Conservation (phyloP, 2,888 invertebrate species). For the Luperina testacea region DNA sequence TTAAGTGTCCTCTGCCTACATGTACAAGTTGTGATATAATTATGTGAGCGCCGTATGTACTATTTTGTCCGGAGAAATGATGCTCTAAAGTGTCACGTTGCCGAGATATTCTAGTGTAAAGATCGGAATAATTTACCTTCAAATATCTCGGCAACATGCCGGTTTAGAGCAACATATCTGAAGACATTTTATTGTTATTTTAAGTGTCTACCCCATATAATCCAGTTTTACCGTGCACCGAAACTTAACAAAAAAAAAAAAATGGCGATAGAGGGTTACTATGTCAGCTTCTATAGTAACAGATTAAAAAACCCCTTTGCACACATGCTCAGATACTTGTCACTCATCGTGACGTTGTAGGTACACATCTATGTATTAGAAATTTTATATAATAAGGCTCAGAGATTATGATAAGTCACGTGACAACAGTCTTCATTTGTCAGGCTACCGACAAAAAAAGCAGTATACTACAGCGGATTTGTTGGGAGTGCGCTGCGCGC, state of each 20-base stretch:
- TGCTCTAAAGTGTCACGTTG: not conserved
- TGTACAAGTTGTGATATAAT: not conserved
- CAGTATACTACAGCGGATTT: constrained; percentile 2
- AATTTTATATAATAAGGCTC: not conserved
- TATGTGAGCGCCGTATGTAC: not conserved
- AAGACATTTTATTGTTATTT: too few relatives aligned
- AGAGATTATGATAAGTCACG: not conserved
- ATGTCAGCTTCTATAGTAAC: too few relatives aligned
- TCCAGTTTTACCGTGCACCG: too few relatives aligned
- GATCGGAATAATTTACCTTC: not conserved
- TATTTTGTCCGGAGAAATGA: not conserved
- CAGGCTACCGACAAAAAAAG: constrained; percentile 9
- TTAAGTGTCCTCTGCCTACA: too few relatives aligned
- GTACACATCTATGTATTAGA: not conserved
- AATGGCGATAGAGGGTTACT: too few relatives aligned
- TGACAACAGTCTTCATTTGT: constrained; percentile 5
- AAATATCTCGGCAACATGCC: not conserved
- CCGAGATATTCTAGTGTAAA: not conserved
- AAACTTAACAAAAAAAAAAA: too few relatives aligned
- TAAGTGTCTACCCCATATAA: too few relatives aligned
- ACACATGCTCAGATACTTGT: not conserved
- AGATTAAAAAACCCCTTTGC: too few relatives aligned
- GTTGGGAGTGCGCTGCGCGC: constrained; percentile 37
- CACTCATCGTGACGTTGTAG: not conserved
- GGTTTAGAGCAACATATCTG: too few relatives aligned